Evolutionary conservation across 1,140 invertebrate species (phyloP).

Genomic region (Lethrus apterus): DNA sequence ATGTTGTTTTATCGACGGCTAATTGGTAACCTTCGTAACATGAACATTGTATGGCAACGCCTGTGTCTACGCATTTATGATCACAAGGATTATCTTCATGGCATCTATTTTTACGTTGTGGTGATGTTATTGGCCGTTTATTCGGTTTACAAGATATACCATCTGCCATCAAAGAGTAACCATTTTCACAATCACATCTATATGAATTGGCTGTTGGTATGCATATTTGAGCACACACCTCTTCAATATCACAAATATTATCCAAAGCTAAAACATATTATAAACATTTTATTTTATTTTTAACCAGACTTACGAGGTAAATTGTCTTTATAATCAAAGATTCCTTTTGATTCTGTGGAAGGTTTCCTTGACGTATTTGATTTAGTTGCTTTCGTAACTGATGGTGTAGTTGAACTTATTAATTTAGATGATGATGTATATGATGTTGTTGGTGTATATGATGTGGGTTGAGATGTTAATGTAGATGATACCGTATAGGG

Average conservation of each 20-base stretch:
- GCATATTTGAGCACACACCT: slow-evolving; percentile 68
- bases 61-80: slow-evolving; percentile 57
- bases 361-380: no score
- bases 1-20: slow-evolving; percentile 58
- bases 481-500: background rate
- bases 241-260: slow-evolving; percentile 58
- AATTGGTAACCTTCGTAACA: slow-evolving; percentile 63
- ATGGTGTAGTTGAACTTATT: no score
- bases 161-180: slow-evolving; percentile 55
- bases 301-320: no score
- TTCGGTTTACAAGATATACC: slow-evolving; percentile 48
- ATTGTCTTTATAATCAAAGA: no score
- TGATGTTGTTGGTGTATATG: no score
- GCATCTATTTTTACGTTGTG: slow-evolving; percentile 41
- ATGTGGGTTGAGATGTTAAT: no score
- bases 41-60: slow-evolving; percentile 52
- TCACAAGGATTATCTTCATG: slow-evolving; percentile 56
- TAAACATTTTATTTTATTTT: no score
- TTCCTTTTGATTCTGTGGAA: no score
- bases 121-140: background rate
- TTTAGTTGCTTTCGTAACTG: no score
- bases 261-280: slow-evolving; percentile 44
- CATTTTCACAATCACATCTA: slow-evolving; percentile 61
- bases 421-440: no score
- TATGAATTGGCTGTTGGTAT: slow-evolving; percentile 60